A percentile compares a stretch with the other conserved stretches of the same genome.
phyloP scores from a whole-genome alignment of 2,797 vertebrate genomes.

The Danio jaintianensis region DNA sequence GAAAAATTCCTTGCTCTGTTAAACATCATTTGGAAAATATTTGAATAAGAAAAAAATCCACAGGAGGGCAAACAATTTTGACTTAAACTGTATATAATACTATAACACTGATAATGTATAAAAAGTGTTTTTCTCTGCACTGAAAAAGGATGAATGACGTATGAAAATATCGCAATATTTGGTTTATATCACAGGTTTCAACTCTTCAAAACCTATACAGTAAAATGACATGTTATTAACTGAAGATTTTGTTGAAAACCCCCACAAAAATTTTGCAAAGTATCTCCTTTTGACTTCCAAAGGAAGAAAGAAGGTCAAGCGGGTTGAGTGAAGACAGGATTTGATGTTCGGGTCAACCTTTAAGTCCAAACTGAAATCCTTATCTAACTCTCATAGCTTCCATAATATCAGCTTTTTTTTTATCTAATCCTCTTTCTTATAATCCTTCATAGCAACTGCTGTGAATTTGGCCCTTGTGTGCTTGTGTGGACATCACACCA shows the following conservation, averaged over 20 bases:
- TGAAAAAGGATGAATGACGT: not conserved
- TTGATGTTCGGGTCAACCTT: not conserved
- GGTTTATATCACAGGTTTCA: not conserved
- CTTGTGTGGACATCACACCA: slow-evolving; percentile 31
- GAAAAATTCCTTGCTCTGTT: no score
- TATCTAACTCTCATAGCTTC: slow-evolving; percentile 19
- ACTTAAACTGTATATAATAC: no score
- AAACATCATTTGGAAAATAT: no score
- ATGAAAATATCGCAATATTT: not conserved
- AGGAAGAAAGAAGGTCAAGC: not conserved
- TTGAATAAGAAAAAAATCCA: no score
- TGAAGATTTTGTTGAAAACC: not conserved
- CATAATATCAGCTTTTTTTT: slow-evolving; percentile 27
- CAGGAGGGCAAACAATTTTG: no score
- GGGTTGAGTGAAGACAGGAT: not conserved
- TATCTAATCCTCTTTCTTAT: slow-evolving; percentile 21
- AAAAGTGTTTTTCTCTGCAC: not conserved
- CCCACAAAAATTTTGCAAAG: not conserved
- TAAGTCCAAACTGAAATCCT: slow-evolving; percentile 23
- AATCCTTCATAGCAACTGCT: not conserved
- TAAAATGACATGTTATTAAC: not conserved
- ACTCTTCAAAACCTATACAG: not conserved
- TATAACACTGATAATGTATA: no score
- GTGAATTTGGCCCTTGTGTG: slow-evolving; percentile 8
- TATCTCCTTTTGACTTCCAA: not conserved